Conservation (phyloP, 2,888 invertebrate genomes). For the Antheraea assamensis region DNA sequence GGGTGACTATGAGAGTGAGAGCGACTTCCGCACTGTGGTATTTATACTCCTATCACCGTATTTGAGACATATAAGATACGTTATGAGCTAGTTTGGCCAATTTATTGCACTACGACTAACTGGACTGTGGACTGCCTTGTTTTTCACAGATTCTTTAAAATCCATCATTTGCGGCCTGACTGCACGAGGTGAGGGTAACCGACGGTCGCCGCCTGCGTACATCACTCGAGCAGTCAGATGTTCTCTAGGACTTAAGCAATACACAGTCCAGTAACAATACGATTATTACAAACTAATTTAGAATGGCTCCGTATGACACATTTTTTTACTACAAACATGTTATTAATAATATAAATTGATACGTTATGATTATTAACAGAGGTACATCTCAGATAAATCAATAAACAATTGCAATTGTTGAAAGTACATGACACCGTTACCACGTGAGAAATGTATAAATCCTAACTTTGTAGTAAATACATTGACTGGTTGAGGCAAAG, state of each 20-base stretch:
- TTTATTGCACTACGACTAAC: conserved; percentile 61
- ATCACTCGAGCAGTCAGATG: no score
- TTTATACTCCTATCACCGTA: not conserved
- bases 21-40: not conserved
- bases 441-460: not conserved
- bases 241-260: not conserved
- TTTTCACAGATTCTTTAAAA: not conserved
- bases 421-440: not conserved
- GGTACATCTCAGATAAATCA: not conserved
- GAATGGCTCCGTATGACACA: conserved; percentile 19
- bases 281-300: conserved; percentile 28
- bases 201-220: no score
- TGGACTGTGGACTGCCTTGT: conserved; percentile 20
- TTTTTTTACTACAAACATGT: not conserved
- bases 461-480: not conserved
- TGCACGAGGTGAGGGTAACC: not conserved
- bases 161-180: not conserved
- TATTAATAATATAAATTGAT: not conserved
- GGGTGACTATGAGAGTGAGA: not conserved
- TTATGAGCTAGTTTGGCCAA: conserved; percentile 59
- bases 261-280: conserved; percentile 17
- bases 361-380: not conserved
- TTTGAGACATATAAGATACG: conserved; percentile 21
- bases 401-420: not conserved
- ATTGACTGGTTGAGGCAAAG: not conserved